Conservation (phyloP, 2,113 vertebrate species). For the Hemiprocne comata region DNA sequence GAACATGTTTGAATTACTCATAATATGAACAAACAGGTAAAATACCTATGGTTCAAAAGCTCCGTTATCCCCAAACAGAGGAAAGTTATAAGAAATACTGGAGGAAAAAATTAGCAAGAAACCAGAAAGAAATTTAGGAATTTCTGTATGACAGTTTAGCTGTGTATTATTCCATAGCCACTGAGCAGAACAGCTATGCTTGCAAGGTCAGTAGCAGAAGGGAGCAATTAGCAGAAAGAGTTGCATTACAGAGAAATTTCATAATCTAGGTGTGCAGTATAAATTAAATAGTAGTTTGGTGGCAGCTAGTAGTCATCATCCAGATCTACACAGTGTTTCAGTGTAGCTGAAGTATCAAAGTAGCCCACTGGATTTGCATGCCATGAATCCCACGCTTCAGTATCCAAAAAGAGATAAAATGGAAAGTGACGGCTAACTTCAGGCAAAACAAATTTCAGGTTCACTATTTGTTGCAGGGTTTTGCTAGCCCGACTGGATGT, state of each 20-base stretch:
- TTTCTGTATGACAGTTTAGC: background rate
- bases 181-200: background rate
- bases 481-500: background rate
- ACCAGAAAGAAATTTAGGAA: background rate
- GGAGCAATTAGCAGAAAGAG: background rate
- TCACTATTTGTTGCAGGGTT: background rate
- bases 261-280: background rate
- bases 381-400: background rate
- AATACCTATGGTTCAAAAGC: background rate
- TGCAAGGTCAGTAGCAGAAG: background rate
- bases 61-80: background rate
- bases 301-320: background rate
- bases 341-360: accelerated
- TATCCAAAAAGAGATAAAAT: background rate
- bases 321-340: background rate
- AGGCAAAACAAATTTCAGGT: background rate
- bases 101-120: background rate
- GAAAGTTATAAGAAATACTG: background rate
- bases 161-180: background rate
- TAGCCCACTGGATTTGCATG: background rate
- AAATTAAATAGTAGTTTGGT: background rate
- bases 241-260: background rate
- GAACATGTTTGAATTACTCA: background rate
- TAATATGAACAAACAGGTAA: background rate
- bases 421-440: background rate